phyloP scores from a whole-genome alignment of 1,140 invertebrate genomes.

The Planococcus citri region DNA sequence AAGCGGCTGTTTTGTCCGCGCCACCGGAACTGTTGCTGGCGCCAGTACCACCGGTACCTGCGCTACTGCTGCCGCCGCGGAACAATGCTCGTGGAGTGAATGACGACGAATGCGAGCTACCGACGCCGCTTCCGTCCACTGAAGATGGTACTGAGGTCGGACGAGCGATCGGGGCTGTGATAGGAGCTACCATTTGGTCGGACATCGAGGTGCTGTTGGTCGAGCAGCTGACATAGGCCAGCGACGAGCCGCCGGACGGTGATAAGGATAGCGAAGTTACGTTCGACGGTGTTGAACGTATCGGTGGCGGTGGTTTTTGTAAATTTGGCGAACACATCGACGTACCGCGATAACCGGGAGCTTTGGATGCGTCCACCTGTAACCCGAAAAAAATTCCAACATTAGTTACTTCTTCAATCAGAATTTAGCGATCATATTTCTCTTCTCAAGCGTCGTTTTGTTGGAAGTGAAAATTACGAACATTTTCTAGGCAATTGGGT shows the following conservation, averaged over 20 bases:
- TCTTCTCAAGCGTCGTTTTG: too few relatives aligned
- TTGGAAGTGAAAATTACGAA: too few relatives aligned
- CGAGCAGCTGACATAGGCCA: conserved; percentile 29
- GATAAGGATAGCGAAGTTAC: conserved; percentile 29
- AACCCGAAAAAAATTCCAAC: too few relatives aligned
- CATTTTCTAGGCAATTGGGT: too few relatives aligned
- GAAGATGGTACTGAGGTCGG: neutral
- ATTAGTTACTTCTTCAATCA: neutral
- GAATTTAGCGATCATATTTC: neutral
- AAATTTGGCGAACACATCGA: conserved; percentile 49
- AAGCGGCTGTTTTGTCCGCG: neutral
- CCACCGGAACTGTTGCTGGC: neutral
- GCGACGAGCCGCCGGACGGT: conserved; percentile 27
- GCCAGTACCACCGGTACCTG: neutral
- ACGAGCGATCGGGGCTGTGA: neutral
- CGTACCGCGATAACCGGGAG: conserved; percentile 62
- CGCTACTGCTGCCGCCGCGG: neutral
- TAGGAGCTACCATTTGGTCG: neutral
- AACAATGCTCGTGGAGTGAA: neutral
- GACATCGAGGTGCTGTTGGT: conserved; percentile 27
- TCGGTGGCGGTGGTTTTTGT: conserved; percentile 24
- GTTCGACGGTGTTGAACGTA: conserved; percentile 22
- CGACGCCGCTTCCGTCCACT: neutral
- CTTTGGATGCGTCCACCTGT: conserved; percentile 63
- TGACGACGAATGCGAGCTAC: neutral